Conservation (phyloP, 2,797 vertebrate genomes). For the Enteromius viviparus region DNA sequence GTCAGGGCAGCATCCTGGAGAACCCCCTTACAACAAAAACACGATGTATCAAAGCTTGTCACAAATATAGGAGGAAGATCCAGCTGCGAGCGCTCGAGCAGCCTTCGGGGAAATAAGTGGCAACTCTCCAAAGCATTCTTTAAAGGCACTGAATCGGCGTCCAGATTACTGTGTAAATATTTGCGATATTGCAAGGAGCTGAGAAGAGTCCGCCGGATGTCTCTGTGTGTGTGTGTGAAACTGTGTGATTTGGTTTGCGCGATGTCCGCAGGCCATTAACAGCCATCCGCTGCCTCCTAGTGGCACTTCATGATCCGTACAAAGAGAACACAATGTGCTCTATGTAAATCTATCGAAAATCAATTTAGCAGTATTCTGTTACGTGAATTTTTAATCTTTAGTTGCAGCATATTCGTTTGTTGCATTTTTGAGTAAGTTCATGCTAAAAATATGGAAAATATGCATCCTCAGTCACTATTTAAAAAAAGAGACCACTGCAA, state of each 20-base stretch:
- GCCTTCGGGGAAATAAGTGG: neutral
- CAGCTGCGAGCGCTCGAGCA: no score
- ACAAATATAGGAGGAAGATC: neutral
- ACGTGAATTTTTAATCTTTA: no score
- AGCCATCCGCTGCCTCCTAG: slow-evolving; percentile 6
- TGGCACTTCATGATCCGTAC: neutral
- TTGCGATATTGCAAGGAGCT: neutral
- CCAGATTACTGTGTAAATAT: neutral
- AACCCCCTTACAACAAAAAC: slow-evolving; percentile 24
- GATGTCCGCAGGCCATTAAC: neutral
- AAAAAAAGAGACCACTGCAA: no score
- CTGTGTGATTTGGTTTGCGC: neutral
- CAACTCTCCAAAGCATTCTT: neutral
- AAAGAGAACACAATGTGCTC: no score
- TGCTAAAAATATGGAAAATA: no score
- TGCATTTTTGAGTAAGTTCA: no score
- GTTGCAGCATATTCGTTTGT: no score
- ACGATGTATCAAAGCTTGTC: neutral
- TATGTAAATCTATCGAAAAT: no score
- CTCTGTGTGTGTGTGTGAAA: neutral
- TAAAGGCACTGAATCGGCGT: neutral
- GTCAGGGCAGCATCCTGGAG: slow-evolving; percentile 39
- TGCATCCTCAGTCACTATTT: no score
- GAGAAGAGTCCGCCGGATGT: neutral
- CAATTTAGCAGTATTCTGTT: no score